Evolutionary conservation across 1,140 invertebrate genomes (phyloP).

Genomic region (Chionoecetes opilio): DNA sequence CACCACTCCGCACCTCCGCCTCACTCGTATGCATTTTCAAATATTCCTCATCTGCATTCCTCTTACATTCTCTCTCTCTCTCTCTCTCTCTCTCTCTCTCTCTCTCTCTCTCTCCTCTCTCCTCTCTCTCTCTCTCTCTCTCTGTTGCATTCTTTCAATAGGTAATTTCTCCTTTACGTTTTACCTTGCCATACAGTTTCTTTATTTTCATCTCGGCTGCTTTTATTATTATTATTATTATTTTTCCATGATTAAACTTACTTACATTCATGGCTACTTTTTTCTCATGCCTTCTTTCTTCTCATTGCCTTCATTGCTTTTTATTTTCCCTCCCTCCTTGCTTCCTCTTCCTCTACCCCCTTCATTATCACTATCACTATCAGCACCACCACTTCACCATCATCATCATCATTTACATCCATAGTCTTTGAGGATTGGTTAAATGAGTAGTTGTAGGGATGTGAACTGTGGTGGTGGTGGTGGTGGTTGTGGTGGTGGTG

Average conservation of each 20-base stretch:
- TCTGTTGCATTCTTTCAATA: background rate
- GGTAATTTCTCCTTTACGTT: too few species aligned
- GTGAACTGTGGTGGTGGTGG: background rate
- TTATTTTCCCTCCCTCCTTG: background rate
- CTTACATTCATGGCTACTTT: background rate
- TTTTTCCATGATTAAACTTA: background rate
- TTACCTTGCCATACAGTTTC: background rate
- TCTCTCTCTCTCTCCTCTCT: background rate
- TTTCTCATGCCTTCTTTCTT: background rate
- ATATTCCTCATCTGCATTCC: too few species aligned
- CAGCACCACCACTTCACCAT: background rate
- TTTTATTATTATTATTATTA: background rate
- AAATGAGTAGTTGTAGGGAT: too few species aligned
- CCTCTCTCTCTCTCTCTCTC: conserved; percentile 25
- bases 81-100: too few species aligned
- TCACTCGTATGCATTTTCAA: background rate
- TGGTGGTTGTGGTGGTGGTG: background rate
- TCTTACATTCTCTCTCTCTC: too few species aligned
- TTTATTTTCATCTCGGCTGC: background rate
- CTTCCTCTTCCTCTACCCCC: background rate
- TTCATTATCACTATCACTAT: background rate
- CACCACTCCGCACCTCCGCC: background rate
- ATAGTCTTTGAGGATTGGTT: background rate
- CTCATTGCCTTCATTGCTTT: background rate
- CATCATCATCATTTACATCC: background rate